phyloP scores from a whole-genome alignment of 2,797 vertebrate species.

The Helostoma temminkii region DNA sequence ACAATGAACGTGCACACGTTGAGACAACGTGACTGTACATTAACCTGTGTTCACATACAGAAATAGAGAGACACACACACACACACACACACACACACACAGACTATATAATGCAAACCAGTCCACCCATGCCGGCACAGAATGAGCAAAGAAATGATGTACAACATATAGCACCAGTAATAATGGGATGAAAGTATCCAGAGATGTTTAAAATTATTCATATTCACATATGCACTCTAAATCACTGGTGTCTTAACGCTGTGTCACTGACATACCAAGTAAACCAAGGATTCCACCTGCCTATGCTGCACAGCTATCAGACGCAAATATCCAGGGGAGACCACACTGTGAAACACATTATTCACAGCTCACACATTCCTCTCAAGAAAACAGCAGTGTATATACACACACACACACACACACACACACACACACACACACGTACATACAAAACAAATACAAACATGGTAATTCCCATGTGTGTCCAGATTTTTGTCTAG shows the following conservation, averaged over 20 bases:
- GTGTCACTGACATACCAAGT: conserved; percentile 52
- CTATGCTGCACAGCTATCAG: conserved; percentile 52
- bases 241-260: conserved; percentile 15
- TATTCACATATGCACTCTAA: conserved; percentile 18
- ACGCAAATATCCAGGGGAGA: conserved; percentile 66
- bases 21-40: conserved; percentile 1
- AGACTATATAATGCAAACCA: conserved; percentile 37
- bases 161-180: conserved; percentile 27
- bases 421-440: background rate
- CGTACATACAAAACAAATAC: background rate
- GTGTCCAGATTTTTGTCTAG: too few species aligned
- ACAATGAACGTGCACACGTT: conserved; percentile 16
- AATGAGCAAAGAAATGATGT: conserved; percentile 40
- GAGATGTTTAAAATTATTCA: conserved; percentile 36
- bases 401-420: conserved; percentile 10
- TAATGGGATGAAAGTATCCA: conserved; percentile 29
- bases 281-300: conserved; percentile 56
- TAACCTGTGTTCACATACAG: conserved; percentile 28
- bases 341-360: conserved; percentile 68
- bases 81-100: conserved; percentile 10
- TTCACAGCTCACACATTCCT: conserved; percentile 62
- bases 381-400: conserved; percentile 56
- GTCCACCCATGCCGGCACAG: conserved; percentile 13
- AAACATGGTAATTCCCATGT: conserved; percentile 16
- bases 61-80: conserved; percentile 8